Evolutionary conservation across 2,113 vertebrate species (phyloP).

Genomic region (Nesospiza acunhae): DNA sequence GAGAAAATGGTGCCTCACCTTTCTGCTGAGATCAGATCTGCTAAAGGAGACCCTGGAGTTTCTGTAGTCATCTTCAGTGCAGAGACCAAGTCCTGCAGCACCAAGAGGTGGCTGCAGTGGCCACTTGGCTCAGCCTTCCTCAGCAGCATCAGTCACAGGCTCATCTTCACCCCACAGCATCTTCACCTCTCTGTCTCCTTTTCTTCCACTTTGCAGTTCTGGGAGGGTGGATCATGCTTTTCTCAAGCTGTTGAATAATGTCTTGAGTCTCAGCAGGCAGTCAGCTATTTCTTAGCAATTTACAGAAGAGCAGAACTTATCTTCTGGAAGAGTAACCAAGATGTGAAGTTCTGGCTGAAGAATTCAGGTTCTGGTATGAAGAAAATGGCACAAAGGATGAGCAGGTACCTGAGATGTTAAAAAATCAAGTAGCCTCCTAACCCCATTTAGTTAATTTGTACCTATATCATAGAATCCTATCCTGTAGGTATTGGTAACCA

Average conservation of each 20-base stretch:
- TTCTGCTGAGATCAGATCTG: neutral
- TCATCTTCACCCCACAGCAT: neutral
- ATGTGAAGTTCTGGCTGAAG: neutral
- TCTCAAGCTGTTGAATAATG: neutral
- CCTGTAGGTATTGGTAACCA: neutral
- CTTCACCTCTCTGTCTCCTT: neutral
- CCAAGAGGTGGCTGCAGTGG: neutral
- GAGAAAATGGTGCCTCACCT: neutral
- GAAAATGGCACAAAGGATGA: neutral
- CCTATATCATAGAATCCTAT: neutral
- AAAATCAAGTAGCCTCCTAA: neutral
- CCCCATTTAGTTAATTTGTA: neutral
- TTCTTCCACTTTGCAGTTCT: neutral
- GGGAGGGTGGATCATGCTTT: neutral
- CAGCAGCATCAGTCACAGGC: neutral
- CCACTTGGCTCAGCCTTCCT: neutral
- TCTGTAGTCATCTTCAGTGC: neutral
- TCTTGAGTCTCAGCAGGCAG: neutral
- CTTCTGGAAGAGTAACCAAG: neutral
- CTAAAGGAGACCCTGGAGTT: neutral
- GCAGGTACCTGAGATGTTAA: neutral
- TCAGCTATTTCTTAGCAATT: neutral
- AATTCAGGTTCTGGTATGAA: neutral
- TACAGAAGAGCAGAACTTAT: neutral
- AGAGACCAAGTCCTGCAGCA: neutral